phyloP scores from a whole-genome alignment of 2,888 invertebrate genomes.

The Gasteruption jaculator region DNA sequence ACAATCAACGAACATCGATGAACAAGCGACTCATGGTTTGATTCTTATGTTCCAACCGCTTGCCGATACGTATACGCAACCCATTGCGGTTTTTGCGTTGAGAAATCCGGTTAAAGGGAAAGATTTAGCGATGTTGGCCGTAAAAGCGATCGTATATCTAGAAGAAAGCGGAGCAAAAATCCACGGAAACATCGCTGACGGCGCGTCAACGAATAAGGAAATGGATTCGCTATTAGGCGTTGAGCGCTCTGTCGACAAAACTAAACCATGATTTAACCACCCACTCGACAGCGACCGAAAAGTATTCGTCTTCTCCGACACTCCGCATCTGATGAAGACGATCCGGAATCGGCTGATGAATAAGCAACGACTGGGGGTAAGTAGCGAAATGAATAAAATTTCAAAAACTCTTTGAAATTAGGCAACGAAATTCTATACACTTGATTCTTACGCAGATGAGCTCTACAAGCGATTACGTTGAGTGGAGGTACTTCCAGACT shows the following conservation, averaged over 20 bases:
- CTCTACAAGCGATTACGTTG: slow-evolving; percentile 10
- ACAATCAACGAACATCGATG: slow-evolving; percentile 8
- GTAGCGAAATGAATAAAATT: too few species aligned
- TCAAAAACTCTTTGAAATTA: too few species aligned
- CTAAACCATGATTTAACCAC: slow-evolving; percentile 19
- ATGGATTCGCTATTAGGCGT: slow-evolving; percentile 22
- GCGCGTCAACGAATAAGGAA: slow-evolving; percentile 22
- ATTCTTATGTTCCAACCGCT: slow-evolving; percentile 26
- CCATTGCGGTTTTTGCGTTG: slow-evolving; percentile 23
- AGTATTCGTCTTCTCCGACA: slow-evolving; percentile 24
- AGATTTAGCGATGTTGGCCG: too few species aligned
- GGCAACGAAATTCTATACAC: background rate
- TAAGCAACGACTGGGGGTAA: slow-evolving; percentile 8
- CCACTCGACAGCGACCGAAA: slow-evolving; percentile 19
- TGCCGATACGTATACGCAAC: slow-evolving; percentile 19
- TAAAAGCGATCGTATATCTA: too few species aligned
- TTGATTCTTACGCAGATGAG: slow-evolving; percentile 10
- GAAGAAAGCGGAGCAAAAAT: too few species aligned
- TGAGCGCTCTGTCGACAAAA: slow-evolving; percentile 13
- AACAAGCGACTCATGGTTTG: slow-evolving; percentile 19
- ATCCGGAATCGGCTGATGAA: slow-evolving; percentile 23
- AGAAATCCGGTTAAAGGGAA: too few species aligned
- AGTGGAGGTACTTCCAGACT: slow-evolving; percentile 16
- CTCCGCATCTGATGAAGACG: slow-evolving; percentile 26
- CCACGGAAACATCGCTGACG: slow-evolving; percentile 23